Percentiles rank a stretch among this genome's conserved stretches.
Conservation (phyloP, 2,888 invertebrate species). For the Yponomeuta evonymella region DNA sequence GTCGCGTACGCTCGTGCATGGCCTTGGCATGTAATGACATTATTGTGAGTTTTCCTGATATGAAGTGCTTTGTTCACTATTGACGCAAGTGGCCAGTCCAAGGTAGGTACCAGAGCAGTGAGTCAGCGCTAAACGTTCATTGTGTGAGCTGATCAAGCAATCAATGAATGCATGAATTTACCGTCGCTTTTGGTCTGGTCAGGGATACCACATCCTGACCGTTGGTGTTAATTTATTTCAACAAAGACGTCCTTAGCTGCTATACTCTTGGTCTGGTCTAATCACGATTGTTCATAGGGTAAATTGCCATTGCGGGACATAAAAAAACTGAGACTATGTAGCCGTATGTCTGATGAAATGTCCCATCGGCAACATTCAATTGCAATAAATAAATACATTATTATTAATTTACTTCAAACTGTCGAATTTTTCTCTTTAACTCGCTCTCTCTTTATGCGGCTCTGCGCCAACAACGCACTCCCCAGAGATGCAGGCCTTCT, state of each 20-base stretch:
- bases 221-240: neutral
- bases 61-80: slow-evolving; percentile 11
- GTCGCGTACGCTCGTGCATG: neutral
- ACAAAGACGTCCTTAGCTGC: neutral
- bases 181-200: neutral
- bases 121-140: neutral
- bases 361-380: no score
- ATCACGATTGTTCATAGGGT: no score
- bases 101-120: neutral
- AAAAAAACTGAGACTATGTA: no score
- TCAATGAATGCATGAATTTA: neutral
- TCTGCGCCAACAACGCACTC: no score
- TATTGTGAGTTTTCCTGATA: slow-evolving; percentile 15
- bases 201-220: neutral
- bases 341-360: no score
- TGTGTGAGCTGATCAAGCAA: slow-evolving; percentile 6
- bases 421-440: no score
- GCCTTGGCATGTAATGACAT: slow-evolving; percentile 8
- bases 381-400: no score
- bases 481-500: no score
- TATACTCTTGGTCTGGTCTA: neutral
- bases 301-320: no score
- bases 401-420: no score
- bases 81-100: slow-evolving; percentile 8
- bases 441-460: no score